Evolutionary conservation across 2,113 vertebrate genomes (phyloP), one percentile per base, ranked within the genome.

Genomic region (Mirza zaza): DNA sequence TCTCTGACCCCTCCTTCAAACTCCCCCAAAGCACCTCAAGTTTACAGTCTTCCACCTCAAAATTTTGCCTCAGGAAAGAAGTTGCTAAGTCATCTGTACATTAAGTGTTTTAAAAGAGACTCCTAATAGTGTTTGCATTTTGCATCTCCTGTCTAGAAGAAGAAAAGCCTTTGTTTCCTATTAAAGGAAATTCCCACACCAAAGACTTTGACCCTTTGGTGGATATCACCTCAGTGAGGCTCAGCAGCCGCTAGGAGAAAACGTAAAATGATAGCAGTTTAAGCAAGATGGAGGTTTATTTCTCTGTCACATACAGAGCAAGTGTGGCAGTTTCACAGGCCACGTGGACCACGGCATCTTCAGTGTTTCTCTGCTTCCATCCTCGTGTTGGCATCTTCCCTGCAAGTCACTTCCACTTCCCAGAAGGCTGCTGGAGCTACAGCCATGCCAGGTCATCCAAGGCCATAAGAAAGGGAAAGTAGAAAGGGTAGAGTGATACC

Each of bases 61-160:
- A 63, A 48, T 57, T 36, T 70, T 42, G 32, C 70, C 57, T 84
- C 29, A 67, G 84, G 32, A 73, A 89, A 75, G 59, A 21, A n/a
- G 8, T 27, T 85, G 59, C 80, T 59, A 29, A 59, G 20, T 82
- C 55, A 73, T 5, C 27, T 79, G 29, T 42, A 20, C 15, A 17
- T 76, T 21, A 77, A 86, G 32, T 59, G 70, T 79, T 57, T 96
- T 79, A 32, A 95, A 93, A 57, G 52, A 91, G 65, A 79, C 9
- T 94, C 42, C 17, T 39, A 1, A 45, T 76, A 59, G 39, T 63
- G 6, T 36, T 92, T 77, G 20, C 6, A 18, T 81, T 90, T 87
- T 67, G 73, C 85, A 65, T 89, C 36, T 85, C 61, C 91, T 57
- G 21, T 57, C 29, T 77, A 75, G 6, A 20, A 25, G 34, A 68